Evolutionary conservation across 2,888 invertebrate species (phyloP).

Genomic region (Caenorhabditis angaria): DNA sequence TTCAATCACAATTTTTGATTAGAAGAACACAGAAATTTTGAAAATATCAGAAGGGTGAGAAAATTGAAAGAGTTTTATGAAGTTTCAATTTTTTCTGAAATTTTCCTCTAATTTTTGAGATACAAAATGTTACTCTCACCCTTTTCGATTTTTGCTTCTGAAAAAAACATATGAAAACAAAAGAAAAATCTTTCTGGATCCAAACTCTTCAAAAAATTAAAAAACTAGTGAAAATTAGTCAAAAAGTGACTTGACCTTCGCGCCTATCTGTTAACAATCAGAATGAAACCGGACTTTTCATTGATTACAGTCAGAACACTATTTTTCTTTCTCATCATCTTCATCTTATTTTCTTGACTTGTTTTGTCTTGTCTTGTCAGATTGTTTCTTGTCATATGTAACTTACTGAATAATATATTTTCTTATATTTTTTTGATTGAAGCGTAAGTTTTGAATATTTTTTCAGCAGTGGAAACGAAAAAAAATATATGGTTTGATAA

Average conservation of each 20-base stretch:
- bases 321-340: conserved; percentile 6
- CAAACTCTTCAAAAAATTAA: no score
- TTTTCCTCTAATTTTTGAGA: no score
- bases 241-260: conserved; percentile 22
- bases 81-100: no score
- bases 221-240: no score
- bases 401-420: not conserved
- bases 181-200: no score
- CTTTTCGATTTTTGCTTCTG: no score
- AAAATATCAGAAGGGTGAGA: no score
- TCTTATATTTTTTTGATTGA: not conserved
- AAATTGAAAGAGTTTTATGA: no score
- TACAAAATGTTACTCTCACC: no score
- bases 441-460: not conserved
- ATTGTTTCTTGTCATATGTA: not conserved
- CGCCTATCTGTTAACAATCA: conserved; percentile 40
- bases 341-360: not conserved
- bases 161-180: no score
- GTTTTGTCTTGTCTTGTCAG: conserved; percentile 9
- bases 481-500: not conserved
- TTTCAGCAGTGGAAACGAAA: not conserved
- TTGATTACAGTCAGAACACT: conserved; percentile 41
- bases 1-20: no score
- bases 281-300: conserved; percentile 43
- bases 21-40: no score